These are phyloP conservation scores for Paramormyrops kingsleyae DNA, from an alignment of 2,113 vertebrate genomes.

Conservation along the genomic window DNA sequence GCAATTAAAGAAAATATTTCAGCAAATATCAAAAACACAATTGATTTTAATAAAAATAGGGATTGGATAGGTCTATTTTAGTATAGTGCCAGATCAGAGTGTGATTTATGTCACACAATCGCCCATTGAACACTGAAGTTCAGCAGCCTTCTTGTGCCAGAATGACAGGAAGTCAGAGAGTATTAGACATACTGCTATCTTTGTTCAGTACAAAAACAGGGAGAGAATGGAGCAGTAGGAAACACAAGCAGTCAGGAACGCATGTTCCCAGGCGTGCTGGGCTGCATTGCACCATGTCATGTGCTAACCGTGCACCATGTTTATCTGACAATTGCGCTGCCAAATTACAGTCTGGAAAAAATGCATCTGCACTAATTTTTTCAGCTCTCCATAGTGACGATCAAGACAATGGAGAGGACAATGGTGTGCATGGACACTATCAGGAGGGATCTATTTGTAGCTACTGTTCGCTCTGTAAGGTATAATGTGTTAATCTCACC, in stretches of 20 bases:
- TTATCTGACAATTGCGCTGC: background rate
- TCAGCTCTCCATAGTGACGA: conserved; percentile 29
- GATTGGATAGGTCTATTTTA: conserved; percentile 2
- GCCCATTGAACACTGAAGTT: conserved; percentile 3
- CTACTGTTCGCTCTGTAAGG: conserved; percentile 74
- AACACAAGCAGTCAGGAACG: background rate
- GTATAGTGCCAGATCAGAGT: background rate
- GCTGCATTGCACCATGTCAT: background rate
- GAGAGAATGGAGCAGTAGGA: background rate
- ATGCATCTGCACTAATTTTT: background rate
- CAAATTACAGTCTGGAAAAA: background rate
- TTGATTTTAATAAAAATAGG: background rate
- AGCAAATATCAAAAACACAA: background rate
- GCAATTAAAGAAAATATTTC: background rate
- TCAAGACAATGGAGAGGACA: conserved; percentile 31
- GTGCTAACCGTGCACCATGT: background rate
- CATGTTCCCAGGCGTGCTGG: background rate
- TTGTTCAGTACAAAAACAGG: conserved; percentile 8
- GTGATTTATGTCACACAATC: conserved; percentile 5
- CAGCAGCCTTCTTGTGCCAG: conserved; percentile 6
- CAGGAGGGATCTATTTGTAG: conserved; percentile 69
- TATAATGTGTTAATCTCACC: conserved; percentile 36
- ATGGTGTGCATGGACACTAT: conserved; percentile 42
- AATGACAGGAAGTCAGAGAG: conserved; percentile 5
- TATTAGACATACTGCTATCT: conserved; percentile 7